A percentile compares a stretch with the other conserved stretches of the same genome.
Evolutionary conservation across 2,888 invertebrate genomes (phyloP).

Genomic region (Plebejus argus): DNA sequence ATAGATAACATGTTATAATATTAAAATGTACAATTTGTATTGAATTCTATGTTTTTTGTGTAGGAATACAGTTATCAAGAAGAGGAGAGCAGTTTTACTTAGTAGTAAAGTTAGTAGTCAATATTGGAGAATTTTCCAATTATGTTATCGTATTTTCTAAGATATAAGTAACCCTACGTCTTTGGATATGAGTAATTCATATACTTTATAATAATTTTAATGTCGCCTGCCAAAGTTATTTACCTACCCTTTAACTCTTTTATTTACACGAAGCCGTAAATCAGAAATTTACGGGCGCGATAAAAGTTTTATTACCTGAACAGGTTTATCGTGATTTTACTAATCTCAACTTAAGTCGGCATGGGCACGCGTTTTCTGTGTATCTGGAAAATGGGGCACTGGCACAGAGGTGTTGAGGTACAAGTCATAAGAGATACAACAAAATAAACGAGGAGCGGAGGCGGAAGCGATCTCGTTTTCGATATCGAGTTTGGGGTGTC

Average conservation of each 20-base stretch:
- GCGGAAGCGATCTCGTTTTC: not conserved
- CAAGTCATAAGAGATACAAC: conserved; percentile 27
- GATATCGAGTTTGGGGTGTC: no score
- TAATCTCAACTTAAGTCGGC: conserved; percentile 24
- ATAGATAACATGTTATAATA: no score
- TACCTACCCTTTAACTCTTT: not conserved
- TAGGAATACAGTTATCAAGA: no score
- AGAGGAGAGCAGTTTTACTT: no score
- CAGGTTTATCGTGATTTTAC: conserved; percentile 5
- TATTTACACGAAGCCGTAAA: conserved; percentile 3
- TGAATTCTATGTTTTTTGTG: no score
- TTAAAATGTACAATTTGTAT: no score
- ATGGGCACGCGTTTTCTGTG: conserved; percentile 43
- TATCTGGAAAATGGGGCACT: conserved; percentile 43
- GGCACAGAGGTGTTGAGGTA: conserved; percentile 38
- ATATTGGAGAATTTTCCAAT: no score
- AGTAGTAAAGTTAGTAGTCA: no score
- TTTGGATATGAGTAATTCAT: no score
- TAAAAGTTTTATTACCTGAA: conserved; percentile 26
- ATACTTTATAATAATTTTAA: not conserved
- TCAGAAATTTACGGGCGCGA: conserved; percentile 1
- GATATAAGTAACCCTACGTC: no score
- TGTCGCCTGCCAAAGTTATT: not conserved
- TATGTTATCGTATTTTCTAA: no score
- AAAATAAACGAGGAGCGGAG: not conserved